Evolutionary conservation across 2,113 vertebrate species (phyloP), one percentile per base, ranked within the genome.

Genomic region (Marcusenius ussheri): DNA sequence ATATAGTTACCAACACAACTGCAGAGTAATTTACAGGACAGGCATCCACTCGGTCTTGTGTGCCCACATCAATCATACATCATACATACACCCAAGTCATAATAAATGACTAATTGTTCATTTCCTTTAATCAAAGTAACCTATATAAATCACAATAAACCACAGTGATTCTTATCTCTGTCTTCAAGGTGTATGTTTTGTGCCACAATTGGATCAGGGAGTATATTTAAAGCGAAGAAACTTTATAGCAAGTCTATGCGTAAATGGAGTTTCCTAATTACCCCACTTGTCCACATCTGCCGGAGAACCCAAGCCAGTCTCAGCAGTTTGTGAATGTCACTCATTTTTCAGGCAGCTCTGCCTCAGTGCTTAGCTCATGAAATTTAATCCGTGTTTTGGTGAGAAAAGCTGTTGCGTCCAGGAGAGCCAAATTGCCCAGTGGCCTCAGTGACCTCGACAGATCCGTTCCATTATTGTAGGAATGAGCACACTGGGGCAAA

Each of bases 391-490:
- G 50, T 53, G 47, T 87, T 87, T 53, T 31, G 49, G 85, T 87
- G 85, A 87, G 50, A 87, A 88, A 87, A 50, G 87, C 53, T 42
- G 87, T 66, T 24, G 53, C 5, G 53, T 42, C 51, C 87, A 62
- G 85, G 85, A 87, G 85, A 87, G 85, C 85, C 50, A 87, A 87
- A 87, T 87, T 87, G 31, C 85, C 50, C 50, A 87, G 50, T 87
- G 85, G n/a, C 85, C 85, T 87, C 50, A 3, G 49, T 56, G 49
- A 87, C 85, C 85, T 21, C 50, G 2, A 53, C 87, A 88, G 87
- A 88, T 56, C 56, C 87, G n/a, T 58, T 88, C 56, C 87, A 88
- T 88, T 66, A 88, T 42, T 62, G 87, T 42, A 62, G 87, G 53
- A 58, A 66, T 66, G 35, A 46, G 87, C 87, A 87, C 49, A 88